Percentiles rank a stretch among this genome's conserved stretches.
phyloP scores from a whole-genome alignment of 2,113 vertebrate genomes.

The Urocynchramus pylzowi region DNA sequence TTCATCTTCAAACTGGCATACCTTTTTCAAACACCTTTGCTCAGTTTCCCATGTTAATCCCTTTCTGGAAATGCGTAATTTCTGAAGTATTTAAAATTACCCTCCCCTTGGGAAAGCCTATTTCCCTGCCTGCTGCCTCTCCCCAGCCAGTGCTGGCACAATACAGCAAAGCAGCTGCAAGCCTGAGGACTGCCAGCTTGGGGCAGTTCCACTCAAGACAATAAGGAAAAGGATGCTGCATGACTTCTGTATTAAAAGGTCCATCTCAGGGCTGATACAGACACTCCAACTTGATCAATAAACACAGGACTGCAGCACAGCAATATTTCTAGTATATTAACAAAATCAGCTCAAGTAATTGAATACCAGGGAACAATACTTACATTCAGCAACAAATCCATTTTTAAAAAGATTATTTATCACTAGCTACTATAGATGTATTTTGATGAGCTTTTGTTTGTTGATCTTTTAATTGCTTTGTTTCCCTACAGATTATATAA shows the following conservation, averaged over 20 bases:
- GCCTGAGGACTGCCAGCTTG: neutral
- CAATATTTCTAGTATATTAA: neutral
- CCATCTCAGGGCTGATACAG: neutral
- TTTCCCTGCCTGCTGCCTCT: neutral
- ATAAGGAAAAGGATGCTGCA: neutral
- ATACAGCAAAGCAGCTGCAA: neutral
- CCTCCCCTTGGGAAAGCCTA: neutral
- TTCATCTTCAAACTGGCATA: neutral
- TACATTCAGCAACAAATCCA: neutral
- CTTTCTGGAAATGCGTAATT: neutral
- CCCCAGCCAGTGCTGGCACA: neutral
- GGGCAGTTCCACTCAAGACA: neutral
- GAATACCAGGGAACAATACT: neutral
- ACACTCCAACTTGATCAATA: neutral
- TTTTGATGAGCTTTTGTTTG: neutral
- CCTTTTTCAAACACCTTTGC: neutral
- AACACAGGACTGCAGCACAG: neutral
- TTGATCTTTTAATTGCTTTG: neutral
- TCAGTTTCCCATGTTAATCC: neutral
- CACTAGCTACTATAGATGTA: neutral
- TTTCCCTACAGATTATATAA: neutral
- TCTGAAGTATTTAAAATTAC: neutral
- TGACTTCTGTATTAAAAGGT: neutral
- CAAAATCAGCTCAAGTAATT: neutral
- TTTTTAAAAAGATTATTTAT: neutral